These are phyloP conservation scores for Poeciliopsis paucimaculata DNA, from an alignment of 2,797 vertebrate species.

Conservation along the genomic window DNA sequence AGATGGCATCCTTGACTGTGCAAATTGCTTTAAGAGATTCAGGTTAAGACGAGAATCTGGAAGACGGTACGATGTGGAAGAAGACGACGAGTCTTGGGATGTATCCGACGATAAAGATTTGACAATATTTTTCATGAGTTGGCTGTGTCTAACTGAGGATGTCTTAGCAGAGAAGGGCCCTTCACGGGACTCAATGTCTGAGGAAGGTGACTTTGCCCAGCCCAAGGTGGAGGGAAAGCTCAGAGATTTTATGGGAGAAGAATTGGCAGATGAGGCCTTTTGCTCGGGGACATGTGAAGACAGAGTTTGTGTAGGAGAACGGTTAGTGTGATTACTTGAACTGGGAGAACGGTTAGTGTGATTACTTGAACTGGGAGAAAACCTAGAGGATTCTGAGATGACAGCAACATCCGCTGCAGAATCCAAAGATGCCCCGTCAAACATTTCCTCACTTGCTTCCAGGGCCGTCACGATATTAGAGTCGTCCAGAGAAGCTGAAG, in stretches of 20 bases:
- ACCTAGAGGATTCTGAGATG: slow-evolving; percentile 49
- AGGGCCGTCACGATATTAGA: slow-evolving; percentile 88
- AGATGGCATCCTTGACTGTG: slow-evolving; percentile 86
- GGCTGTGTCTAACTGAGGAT: slow-evolving; percentile 83
- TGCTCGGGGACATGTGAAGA: slow-evolving; percentile 54
- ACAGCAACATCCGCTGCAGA: slow-evolving; percentile 59
- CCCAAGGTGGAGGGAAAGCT: slow-evolving; percentile 85
- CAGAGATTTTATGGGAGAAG: slow-evolving; percentile 84
- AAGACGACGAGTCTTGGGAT: slow-evolving; percentile 83
- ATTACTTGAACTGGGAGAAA: slow-evolving; percentile 51
- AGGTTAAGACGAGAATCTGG: slow-evolving; percentile 93
- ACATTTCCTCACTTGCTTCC: slow-evolving; percentile 93
- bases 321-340: slow-evolving; percentile 44
- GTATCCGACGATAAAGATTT: slow-evolving; percentile 96
- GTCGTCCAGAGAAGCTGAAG: slow-evolving; percentile 78
- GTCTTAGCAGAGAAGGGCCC: slow-evolving; percentile 52
- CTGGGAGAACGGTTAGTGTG: slow-evolving; percentile 61
- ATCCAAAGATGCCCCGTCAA: slow-evolving; percentile 75
- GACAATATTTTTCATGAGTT: slow-evolving; percentile 93
- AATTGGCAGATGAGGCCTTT: slow-evolving; percentile 72
- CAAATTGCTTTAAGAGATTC: slow-evolving; percentile 95
- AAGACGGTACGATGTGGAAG: slow-evolving; percentile 77
- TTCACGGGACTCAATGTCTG: slow-evolving; percentile 89
- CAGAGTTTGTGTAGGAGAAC: slow-evolving; percentile 67
- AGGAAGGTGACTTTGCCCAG: slow-evolving; percentile 90